Base-by-base conservation (phyloP, 2,888 invertebrate species). In the Teleiodes luculella region DNA sequence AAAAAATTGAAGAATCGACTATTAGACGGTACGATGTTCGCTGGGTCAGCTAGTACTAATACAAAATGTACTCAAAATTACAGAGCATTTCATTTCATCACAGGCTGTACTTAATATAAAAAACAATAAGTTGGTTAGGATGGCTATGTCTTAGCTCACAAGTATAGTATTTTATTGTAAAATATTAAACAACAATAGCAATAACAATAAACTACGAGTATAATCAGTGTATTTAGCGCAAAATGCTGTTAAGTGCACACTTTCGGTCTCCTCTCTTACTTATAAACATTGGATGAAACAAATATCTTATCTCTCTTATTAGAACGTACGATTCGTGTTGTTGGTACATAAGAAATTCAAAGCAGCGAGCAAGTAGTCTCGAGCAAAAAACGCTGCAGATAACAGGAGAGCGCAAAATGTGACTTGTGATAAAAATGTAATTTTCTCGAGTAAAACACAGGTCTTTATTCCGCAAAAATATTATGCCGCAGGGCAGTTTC, bases 371-470 rank as follows among this genome's bases (percentile, higher is more conserved):
- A 61, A 65, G 62, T 58, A 59, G 62, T 58, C 58, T 62, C 50
- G 70, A 68, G 68, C 66, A 62, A 66, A 72, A 61, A 60, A 65
- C 39, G 62, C 63, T 58, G 57, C 55, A 71, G 75, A 76, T 74
- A 77, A 71, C 67, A 66, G 55, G 62, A 62, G 61, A 69, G 67
- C 58, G 67, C 68, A 67, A 75, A 80, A 76, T 73, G 74, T 72
- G 70, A 72, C 75, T 76, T 63, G 73, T 72, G 80, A 80, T 81
- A 80, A 82, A 84, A 81, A 79, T 71, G 77, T 79, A 82, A 82
- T 81, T 79, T 80, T 72, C 74, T 65, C 72, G 63, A 67, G 68
- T 70, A 75, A 77, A 79, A 75, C 78, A 78, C 68, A 65, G 72
- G 72, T 72, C 71, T 79, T 79, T 79, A 78, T 79, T 75, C 71